Evolutionary conservation across 2,797 vertebrate species (phyloP).

Genomic region (Octomys mimax): DNA sequence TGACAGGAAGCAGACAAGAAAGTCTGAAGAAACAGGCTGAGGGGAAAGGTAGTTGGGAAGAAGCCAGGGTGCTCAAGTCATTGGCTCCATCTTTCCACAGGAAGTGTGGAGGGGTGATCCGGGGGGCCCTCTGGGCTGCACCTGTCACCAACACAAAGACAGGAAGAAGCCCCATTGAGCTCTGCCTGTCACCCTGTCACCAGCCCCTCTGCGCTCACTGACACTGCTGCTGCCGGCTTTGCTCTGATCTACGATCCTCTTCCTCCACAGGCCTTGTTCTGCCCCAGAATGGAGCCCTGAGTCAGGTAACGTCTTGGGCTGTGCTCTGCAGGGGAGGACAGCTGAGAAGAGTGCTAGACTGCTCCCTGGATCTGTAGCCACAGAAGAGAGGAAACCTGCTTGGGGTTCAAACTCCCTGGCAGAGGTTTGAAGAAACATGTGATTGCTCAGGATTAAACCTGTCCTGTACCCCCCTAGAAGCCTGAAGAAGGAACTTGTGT

Average conservation of each 20-base stretch:
- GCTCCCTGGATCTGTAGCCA: accelerated
- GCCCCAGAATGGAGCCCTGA: neutral
- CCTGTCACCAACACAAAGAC: too few species aligned
- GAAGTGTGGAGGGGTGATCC: too few species aligned
- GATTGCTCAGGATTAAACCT: neutral
- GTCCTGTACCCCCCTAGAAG: neutral
- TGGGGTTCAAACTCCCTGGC: neutral
- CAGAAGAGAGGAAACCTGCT: neutral
- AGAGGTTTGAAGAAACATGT: neutral
- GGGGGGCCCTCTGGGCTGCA: accelerated
- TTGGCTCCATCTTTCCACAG: neutral
- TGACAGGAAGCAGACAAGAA: neutral
- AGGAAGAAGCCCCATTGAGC: accelerated
- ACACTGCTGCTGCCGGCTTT: too few species aligned
- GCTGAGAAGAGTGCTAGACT: too few species aligned
- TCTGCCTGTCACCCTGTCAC: accelerated
- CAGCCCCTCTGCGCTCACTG: accelerated
- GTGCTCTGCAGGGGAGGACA: neutral
- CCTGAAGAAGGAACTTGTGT: neutral
- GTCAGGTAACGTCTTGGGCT: neutral
- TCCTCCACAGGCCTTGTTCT: neutral
- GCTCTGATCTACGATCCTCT: accelerated
- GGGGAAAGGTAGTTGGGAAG: neutral
- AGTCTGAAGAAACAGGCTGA: neutral
- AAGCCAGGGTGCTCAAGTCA: neutral